Percentiles rank a stretch among this genome's conserved stretches.
These are phyloP conservation scores for Turritopsis rubra DNA, from an alignment of 30 jellyfish, hydroid and myxozoan genomes.

Conservation along the genomic window DNA sequence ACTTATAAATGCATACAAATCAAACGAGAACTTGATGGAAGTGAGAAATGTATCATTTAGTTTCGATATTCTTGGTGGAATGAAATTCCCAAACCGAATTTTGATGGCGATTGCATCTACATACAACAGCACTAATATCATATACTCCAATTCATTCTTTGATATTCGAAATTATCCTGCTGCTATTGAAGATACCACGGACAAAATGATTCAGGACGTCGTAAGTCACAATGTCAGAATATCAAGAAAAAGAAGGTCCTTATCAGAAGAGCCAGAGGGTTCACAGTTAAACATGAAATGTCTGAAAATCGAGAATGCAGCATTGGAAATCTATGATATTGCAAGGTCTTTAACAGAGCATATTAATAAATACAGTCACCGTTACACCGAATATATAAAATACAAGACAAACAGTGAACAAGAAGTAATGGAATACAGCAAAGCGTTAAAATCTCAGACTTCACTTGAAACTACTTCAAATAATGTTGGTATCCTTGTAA, in stretches of 20 bases:
- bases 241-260: constrained; percentile 32
- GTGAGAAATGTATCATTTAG: constrained; percentile 22
- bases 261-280: background rate
- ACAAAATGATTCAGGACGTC: constrained; percentile 3
- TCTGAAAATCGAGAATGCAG: constrained; percentile 21
- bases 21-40: background rate
- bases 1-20: background rate
- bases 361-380: background rate
- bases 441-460: background rate
- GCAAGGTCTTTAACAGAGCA: constrained; percentile 12
- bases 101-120: constrained; percentile 26
- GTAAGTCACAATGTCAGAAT: background rate
- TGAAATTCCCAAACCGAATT: constrained; percentile 22
- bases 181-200: constrained; percentile 29
- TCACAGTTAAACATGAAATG: constrained; percentile 15
- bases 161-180: constrained; percentile 21
- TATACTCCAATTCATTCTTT: constrained; percentile 3
- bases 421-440: background rate
- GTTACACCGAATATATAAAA: constrained; percentile 20
- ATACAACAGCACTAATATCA: constrained; percentile 11
- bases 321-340: background rate
- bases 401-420: background rate
- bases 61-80: constrained; percentile 13
- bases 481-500: background rate
- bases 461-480: background rate